Percentiles rank a stretch among this genome's conserved stretches.
phyloP scores from a whole-genome alignment of 2,113 vertebrate genomes.

The Ptilonorhynchus violaceus region DNA sequence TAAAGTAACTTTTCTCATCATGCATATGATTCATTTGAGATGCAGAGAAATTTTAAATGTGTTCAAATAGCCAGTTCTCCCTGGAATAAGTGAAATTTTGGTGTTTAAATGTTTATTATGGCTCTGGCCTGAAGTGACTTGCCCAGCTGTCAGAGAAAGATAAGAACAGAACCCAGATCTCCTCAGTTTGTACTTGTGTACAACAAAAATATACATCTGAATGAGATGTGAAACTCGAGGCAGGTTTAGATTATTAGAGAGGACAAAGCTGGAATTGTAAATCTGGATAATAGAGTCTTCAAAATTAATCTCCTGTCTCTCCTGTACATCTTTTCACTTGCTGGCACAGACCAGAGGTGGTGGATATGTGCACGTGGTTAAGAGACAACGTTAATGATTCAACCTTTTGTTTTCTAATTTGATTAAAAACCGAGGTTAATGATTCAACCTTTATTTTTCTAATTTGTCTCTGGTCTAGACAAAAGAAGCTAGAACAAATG shows the following conservation, averaged over 20 bases:
- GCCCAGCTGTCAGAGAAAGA: neutral
- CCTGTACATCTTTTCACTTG: neutral
- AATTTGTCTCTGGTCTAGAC: constrained; percentile 71
- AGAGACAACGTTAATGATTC: neutral
- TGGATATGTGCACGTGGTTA: neutral
- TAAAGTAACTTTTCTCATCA: neutral
- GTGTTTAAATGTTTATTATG: neutral
- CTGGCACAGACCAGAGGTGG: neutral
- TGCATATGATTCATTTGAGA: neutral
- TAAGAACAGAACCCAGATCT: neutral
- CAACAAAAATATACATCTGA: neutral
- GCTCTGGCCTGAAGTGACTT: neutral
- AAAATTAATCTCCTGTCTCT: neutral
- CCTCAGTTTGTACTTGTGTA: neutral
- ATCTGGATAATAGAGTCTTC: neutral
- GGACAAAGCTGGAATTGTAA: neutral
- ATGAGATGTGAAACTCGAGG: neutral
- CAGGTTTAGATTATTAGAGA: neutral
- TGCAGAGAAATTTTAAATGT: neutral
- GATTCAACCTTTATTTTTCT: neutral
- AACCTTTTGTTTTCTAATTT: neutral
- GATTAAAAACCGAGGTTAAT: neutral
- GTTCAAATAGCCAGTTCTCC: neutral
- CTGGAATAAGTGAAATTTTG: neutral
- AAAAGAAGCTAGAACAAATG: constrained; percentile 96